A percentile compares a stretch with the other conserved stretches of the same genome.
Evolutionary conservation across 2,888 invertebrate species (phyloP).

Genomic region (Pristionchus entomophagus): DNA sequence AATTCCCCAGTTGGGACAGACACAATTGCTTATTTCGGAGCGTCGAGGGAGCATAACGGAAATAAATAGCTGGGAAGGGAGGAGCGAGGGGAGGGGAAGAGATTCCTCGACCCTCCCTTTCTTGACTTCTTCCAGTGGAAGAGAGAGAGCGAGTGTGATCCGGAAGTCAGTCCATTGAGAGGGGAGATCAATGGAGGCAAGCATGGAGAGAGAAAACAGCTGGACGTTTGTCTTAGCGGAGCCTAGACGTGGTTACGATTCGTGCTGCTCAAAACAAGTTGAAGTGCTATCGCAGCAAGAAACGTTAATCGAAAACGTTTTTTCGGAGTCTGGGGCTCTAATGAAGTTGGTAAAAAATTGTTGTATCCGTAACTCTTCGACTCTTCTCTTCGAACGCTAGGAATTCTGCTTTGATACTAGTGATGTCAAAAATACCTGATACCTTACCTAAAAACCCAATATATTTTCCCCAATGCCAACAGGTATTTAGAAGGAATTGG

Average conservation of each 20-base stretch:
- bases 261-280: not conserved
- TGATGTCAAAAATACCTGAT: too few relatives aligned
- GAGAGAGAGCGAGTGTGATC: too few relatives aligned
- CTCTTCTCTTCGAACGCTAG: too few relatives aligned
- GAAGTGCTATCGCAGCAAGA: not conserved
- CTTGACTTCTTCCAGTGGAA: not conserved
- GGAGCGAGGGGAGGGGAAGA: not conserved
- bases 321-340: not conserved
- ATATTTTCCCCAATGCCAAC: too few relatives aligned
- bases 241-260: not conserved
- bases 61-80: conserved; percentile 44
- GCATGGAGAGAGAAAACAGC: not conserved
- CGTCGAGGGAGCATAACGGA: conserved; percentile 8
- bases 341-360: not conserved
- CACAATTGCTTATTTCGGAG: conserved; percentile 41
- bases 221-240: not conserved
- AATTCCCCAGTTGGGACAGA: conserved; percentile 22
- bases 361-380: too few relatives aligned
- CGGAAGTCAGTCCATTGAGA: conserved; percentile 23
- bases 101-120: not conserved
- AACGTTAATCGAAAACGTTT: not conserved
- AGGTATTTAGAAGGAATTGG: too few relatives aligned
- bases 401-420: too few relatives aligned
- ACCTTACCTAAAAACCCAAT: too few relatives aligned
- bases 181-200: conserved; percentile 3